Base-by-base conservation (phyloP, 1,140 invertebrate genomes). In the Brachionus asplanchnoidis region DNA sequence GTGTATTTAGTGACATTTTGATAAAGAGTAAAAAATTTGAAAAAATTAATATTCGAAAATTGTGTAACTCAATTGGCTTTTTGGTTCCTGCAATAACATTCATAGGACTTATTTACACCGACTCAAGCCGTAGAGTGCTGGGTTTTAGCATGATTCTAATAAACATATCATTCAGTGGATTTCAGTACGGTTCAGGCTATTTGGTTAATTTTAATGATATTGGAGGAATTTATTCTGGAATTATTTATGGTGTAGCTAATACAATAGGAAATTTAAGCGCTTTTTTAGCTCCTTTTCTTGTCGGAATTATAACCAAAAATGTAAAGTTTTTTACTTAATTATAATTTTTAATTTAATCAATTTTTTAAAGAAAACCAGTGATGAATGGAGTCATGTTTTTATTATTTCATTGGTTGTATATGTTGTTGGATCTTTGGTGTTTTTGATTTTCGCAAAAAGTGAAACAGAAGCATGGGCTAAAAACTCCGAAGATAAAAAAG, bases 311-410 rank as follows among this genome's bases (percentile, higher is more conserved):
- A 32, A 84, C 84, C 4, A 50, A 75, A 75, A 56, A 82, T 68
- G 79, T 82, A 82, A 60, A 14, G 2, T 77, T 26, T 50, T 53
- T n/a, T 46, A 50, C 3, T 50, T 26, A 50, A 36, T 56, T 56
- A n/a, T 20, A 65, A 1, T 26, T 46, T 79, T 20, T 14, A 79
- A 53, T 5, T 0, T 5, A 36, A 7, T 36, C 32, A 36, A 6
- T 36, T 36, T 36, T 36, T 36, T 36, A 6, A 0, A 84, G 32
- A 84, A 84, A 68, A 46, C 44, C 1, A 85, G 87, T 53, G 87
- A 87, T 28, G 87, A 91, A 84, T 91, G 90, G 90, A 86, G 87
- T 84, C 85, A 86, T 1, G 88, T 91, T 1, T 90, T 91, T 85
- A 86, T 86, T 36, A 86, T 90, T 14, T 88, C 88, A 53, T 87